phyloP scores from a whole-genome alignment of 1,140 invertebrate species.

The Bombus confusus region DNA sequence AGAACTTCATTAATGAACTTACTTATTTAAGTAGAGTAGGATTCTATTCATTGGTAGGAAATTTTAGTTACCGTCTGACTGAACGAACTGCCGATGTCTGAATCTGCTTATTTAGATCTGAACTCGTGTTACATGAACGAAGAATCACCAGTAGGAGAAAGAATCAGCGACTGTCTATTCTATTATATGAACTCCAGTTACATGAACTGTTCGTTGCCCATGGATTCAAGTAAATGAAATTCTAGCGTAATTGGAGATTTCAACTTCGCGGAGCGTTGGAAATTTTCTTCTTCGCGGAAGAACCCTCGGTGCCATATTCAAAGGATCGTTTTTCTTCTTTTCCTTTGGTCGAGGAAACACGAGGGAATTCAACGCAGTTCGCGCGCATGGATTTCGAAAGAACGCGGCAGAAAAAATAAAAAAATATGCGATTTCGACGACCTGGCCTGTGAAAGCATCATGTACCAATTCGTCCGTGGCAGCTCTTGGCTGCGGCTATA shows the following conservation, averaged over 20 bases:
- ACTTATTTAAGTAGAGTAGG: too few relatives aligned
- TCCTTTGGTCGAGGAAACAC: background rate
- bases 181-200: background rate
- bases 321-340: constrained; percentile 60
- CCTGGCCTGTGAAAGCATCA: constrained; percentile 38
- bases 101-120: background rate
- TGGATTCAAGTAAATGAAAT: too few relatives aligned
- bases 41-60: too few relatives aligned
- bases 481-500: constrained; percentile 69
- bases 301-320: constrained; percentile 43
- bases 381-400: constrained; percentile 31
- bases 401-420: constrained; percentile 73
- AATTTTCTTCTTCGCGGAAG: background rate
- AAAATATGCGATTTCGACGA: constrained; percentile 70
- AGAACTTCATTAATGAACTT: too few relatives aligned
- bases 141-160: background rate
- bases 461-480: constrained; percentile 49
- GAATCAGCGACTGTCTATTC: background rate
- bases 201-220: background rate
- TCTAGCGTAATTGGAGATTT: background rate
- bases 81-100: too few relatives aligned
- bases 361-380: background rate
- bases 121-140: background rate
- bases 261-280: background rate
- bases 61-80: too few relatives aligned